phyloP scores from a whole-genome alignment of 2,113 vertebrate species.

The Rhea americana region DNA sequence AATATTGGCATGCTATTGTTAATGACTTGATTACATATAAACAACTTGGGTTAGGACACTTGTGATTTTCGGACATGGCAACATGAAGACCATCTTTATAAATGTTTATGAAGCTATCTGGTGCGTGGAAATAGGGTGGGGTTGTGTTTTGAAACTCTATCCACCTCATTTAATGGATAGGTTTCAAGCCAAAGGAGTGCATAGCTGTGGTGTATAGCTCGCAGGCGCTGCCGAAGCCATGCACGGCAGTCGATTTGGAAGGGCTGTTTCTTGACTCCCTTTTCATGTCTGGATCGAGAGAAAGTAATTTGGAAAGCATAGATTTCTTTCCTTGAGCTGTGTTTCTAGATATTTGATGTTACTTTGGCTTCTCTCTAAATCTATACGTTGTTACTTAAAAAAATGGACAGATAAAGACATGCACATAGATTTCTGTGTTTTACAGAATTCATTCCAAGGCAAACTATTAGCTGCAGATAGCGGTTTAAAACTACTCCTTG shows the following conservation, averaged over 20 bases:
- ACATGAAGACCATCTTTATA: not conserved
- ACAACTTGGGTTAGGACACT: not conserved
- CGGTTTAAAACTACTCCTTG: not conserved
- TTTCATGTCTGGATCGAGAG: not conserved
- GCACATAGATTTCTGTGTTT: no score
- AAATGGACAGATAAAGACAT: not conserved
- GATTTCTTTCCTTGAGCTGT: not conserved
- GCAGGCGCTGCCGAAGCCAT: no score
- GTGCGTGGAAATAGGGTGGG: not conserved
- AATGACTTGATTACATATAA: not conserved
- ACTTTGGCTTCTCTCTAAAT: not conserved
- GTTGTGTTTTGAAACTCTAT: not conserved
- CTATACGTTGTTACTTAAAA: not conserved
- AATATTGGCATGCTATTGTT: not conserved
- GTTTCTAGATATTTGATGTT: not conserved
- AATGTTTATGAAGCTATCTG: not conserved
- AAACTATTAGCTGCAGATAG: not conserved
- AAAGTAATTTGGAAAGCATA: not conserved
- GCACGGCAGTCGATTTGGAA: not conserved
- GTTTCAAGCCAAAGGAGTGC: not conserved
- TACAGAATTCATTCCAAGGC: not conserved
- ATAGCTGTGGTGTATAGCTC: not conserved
- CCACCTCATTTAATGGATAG: not conserved
- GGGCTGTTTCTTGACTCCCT: not conserved
- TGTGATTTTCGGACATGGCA: accelerated